phyloP scores from a whole-genome alignment of 1,140 invertebrate genomes.

The Trachymyrmex septentrionalis region DNA sequence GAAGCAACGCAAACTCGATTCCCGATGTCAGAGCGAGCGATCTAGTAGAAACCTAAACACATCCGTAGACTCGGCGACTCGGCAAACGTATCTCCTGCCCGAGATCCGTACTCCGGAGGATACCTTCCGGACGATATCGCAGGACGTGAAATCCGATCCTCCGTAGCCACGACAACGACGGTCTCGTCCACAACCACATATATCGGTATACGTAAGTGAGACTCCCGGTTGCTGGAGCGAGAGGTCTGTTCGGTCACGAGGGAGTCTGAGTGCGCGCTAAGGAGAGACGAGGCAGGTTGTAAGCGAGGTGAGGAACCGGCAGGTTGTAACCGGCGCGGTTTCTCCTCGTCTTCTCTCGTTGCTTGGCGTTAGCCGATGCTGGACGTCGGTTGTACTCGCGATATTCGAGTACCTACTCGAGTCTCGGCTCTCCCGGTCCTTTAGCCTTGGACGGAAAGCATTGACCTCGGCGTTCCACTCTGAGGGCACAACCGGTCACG shows the following conservation, averaged over 20 bases:
- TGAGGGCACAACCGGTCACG: conserved; percentile 81
- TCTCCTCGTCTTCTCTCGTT: conserved; percentile 64
- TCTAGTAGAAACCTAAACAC: conserved; percentile 46
- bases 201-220: conserved; percentile 39
- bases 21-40: neutral
- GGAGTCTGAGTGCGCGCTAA: conserved; percentile 20
- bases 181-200: conserved; percentile 29
- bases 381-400: conserved; percentile 73
- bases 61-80: conserved; percentile 23
- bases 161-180: conserved; percentile 35
- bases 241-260: conserved; percentile 58
- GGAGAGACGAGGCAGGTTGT: conserved; percentile 70
- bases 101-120: conserved; percentile 9
- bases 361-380: conserved; percentile 39
- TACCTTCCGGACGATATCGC: conserved; percentile 25
- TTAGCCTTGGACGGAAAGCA: conserved; percentile 84
- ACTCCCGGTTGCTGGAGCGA: conserved; percentile 58
- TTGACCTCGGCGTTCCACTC: conserved; percentile 84
- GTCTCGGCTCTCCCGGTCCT: conserved; percentile 76
- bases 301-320: conserved; percentile 58
- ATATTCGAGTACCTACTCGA: conserved; percentile 76
- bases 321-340: conserved; percentile 53
- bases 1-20: conserved; percentile 43
- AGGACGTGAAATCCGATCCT: conserved; percentile 54
- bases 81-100: conserved; percentile 21